A percentile compares a stretch with the other conserved stretches of the same genome.
Evolutionary conservation across 2,888 invertebrate species (phyloP).

Genomic region (Tinea trinotella): DNA sequence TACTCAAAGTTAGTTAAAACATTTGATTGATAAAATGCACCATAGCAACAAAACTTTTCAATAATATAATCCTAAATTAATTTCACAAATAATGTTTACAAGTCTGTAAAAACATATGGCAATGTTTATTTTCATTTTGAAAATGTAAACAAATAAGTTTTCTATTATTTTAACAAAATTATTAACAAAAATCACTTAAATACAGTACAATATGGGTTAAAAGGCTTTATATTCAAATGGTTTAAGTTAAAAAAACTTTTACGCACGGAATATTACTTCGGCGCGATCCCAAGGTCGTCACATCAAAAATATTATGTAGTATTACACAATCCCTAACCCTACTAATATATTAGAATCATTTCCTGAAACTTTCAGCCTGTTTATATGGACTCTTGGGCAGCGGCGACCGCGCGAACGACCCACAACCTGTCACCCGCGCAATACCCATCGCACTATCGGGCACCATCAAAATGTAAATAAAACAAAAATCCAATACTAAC

Average conservation of each 20-base stretch:
- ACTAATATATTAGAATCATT: neutral
- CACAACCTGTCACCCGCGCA: neutral
- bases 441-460: constrained; percentile 38
- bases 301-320: neutral
- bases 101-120: neutral
- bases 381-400: neutral
- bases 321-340: constrained; percentile 15
- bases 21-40: too few species aligned
- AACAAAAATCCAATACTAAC: constrained; percentile 15
- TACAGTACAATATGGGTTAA: too few species aligned
- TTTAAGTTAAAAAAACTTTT: too few species aligned
- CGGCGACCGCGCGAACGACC: neutral
- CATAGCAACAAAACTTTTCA: too few species aligned
- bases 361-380: neutral
- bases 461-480: constrained; percentile 17
- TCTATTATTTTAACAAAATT: neutral
- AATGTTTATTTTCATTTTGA: constrained; percentile 6
- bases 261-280: constrained; percentile 4
- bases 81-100: neutral
- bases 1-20: too few species aligned
- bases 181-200: too few species aligned
- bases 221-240: too few species aligned
- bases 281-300: constrained; percentile 7
- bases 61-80: neutral
- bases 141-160: constrained; percentile 4